These are phyloP conservation scores for Ips nitidus DNA, from an alignment of 1,140 invertebrate genomes.

Conservation along the genomic window DNA sequence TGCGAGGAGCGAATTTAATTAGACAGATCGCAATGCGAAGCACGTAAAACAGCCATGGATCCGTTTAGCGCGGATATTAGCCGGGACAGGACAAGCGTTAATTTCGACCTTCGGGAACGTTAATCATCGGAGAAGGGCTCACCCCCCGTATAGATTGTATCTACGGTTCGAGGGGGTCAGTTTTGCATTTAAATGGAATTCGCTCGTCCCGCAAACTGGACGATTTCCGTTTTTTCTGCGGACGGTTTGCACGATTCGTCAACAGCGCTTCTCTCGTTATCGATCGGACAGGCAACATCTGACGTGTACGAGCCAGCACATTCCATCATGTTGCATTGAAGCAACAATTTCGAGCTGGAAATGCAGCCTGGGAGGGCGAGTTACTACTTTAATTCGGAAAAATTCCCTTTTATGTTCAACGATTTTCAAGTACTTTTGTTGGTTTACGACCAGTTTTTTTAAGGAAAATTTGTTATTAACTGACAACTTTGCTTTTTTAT, in stretches of 20 bases:
- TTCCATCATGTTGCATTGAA: slow-evolving; percentile 23
- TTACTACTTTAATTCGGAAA: slow-evolving; percentile 14
- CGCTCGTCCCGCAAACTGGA: not conserved
- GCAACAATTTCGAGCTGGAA: slow-evolving; percentile 23
- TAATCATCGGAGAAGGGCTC: slow-evolving; percentile 19
- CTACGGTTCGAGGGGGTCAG: slow-evolving; percentile 1
- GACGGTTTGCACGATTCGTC: slow-evolving; percentile 11
- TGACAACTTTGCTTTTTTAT: too few species aligned
- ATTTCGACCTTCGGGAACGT: slow-evolving; percentile 27
- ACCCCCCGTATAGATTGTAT: slow-evolving; percentile 19
- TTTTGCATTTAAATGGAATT: slow-evolving; percentile 5
- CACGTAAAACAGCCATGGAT: slow-evolving; percentile 27
- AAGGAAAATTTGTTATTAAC: too few species aligned
- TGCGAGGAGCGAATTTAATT: slow-evolving; percentile 20
- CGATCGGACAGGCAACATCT: slow-evolving; percentile 18
- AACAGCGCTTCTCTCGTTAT: slow-evolving; percentile 1
- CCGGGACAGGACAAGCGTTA: slow-evolving; percentile 25
- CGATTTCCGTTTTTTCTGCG: slow-evolving; percentile 9
- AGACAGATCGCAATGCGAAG: slow-evolving; percentile 16
- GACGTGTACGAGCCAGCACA: slow-evolving; percentile 19
- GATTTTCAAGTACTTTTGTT: not conserved
- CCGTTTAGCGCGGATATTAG: slow-evolving; percentile 31
- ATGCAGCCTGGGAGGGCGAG: slow-evolving; percentile 10
- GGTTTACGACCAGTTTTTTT: too few species aligned
- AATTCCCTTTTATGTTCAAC: slow-evolving; percentile 3